phyloP scores from a whole-genome alignment of 2,888 invertebrate species.

The Adelphocoris suturalis region DNA sequence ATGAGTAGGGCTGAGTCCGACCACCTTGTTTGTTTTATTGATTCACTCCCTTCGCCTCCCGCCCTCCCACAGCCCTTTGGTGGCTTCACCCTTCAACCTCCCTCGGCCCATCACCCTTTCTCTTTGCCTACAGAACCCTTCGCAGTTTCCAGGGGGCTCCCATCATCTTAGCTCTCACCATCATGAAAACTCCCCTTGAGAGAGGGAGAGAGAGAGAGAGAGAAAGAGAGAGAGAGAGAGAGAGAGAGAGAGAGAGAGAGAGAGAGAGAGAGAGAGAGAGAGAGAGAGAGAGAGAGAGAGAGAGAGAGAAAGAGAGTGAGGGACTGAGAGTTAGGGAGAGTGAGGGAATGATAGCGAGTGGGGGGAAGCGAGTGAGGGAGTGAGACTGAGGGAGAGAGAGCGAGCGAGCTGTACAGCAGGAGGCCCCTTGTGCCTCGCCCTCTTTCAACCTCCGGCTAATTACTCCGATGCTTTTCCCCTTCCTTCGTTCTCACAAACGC shows the following conservation, averaged over 20 bases:
- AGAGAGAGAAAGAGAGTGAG: too few relatives aligned
- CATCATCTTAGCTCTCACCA: slow-evolving; percentile 17
- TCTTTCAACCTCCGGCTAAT: slow-evolving; percentile 39
- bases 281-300: too few relatives aligned
- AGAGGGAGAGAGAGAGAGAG: neutral
- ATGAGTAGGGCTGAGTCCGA: slow-evolving; percentile 68
- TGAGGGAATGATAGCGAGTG: neutral
- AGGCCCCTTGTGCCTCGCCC: neutral
- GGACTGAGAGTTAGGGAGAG: too few relatives aligned
- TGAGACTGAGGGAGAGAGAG: too few relatives aligned
- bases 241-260: too few relatives aligned
- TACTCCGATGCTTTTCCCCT: neutral
- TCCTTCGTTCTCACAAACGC: neutral
- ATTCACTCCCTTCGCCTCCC: slow-evolving; percentile 58
- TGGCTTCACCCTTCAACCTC: neutral
- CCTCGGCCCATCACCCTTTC: neutral
- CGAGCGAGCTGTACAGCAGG: neutral
- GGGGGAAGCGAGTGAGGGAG: too few relatives aligned
- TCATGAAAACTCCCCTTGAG: slow-evolving; percentile 12
- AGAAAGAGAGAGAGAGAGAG: too few relatives aligned
- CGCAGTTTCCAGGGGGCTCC: slow-evolving; percentile 18
- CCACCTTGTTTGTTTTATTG: slow-evolving; percentile 71
- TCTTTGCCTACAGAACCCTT: neutral
- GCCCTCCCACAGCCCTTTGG: neutral
- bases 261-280: neutral